A percentile compares a stretch with the other conserved stretches of the same genome.
Evolutionary conservation across 2,797 vertebrate species (phyloP).

Genomic region (Enteromius thamalakanensis): DNA sequence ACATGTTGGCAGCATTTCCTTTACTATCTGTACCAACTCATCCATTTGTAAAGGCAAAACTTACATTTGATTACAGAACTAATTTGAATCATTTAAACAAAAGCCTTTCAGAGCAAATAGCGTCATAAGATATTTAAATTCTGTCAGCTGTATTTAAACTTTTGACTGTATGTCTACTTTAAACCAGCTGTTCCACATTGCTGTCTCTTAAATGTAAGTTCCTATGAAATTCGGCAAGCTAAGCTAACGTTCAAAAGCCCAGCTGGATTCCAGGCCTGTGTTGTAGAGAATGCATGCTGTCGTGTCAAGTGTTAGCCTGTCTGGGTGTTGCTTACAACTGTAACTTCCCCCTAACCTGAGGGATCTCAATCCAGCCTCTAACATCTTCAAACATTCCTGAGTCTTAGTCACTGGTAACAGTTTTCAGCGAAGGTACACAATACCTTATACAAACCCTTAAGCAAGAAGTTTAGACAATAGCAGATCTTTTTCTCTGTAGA

Average conservation of each 20-base stretch:
- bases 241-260: conserved; percentile 71
- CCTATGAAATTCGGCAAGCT: conserved; percentile 20
- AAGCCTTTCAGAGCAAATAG: not conserved
- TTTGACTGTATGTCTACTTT: not conserved
- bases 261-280: conserved; percentile 30
- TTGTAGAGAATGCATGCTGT: conserved; percentile 2
- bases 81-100: conserved; percentile 5
- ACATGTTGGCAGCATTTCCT: not conserved
- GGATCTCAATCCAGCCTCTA: conserved; percentile 30
- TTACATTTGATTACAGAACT: not conserved
- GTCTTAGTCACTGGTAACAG: conserved; percentile 31
- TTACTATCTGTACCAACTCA: not conserved
- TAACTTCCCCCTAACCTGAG: conserved; percentile 40
- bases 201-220: conserved; percentile 15
- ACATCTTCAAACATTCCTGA: conserved; percentile 32
- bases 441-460: not conserved
- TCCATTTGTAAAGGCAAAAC: not conserved
- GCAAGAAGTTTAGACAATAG: not conserved
- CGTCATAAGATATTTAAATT: not conserved
- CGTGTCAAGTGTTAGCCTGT: conserved; percentile 43
- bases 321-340: conserved; percentile 44
- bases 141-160: not conserved
- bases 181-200: conserved; percentile 27
- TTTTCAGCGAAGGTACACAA: conserved; percentile 9
- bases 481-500: not conserved